Evolutionary conservation across 2,113 vertebrate genomes (phyloP).

Genomic region (Nerophis lumbriciformis): DNA sequence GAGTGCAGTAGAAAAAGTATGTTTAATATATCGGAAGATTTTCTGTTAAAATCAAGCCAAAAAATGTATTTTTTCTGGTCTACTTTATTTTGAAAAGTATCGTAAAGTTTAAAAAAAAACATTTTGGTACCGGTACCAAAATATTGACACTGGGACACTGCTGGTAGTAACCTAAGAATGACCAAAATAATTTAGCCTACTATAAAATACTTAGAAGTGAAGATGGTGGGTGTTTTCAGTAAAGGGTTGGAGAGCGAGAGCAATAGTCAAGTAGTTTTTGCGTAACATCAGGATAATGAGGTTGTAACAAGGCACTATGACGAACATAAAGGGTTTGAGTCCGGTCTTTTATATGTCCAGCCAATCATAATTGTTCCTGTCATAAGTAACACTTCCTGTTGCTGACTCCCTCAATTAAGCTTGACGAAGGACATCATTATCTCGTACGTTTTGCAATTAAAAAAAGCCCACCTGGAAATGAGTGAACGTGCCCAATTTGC

Average conservation of each 20-base stretch:
- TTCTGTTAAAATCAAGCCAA: no score
- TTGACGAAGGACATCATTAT: constrained; percentile 10
- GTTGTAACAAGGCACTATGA: constrained; percentile 61
- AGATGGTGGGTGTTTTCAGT: not conserved
- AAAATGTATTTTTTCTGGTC: no score
- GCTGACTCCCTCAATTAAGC: constrained; percentile 14
- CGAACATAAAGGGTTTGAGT: constrained; percentile 35
- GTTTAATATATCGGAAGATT: no score
- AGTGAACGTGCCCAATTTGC: constrained; percentile 25
- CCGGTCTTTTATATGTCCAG: constrained; percentile 18
- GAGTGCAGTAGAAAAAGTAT: no score
- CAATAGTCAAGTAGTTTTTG: not conserved
- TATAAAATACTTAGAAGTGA: not conserved
- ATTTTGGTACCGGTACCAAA: no score
- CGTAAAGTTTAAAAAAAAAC: no score
- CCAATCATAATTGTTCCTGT: constrained; percentile 3
- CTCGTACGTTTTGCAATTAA: constrained; percentile 12
- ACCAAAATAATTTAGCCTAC: not conserved
- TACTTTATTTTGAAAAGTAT: no score
- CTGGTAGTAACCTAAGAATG: constrained; percentile 15
- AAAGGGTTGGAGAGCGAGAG: not conserved
- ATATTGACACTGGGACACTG: not conserved
- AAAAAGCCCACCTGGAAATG: constrained; percentile 12
- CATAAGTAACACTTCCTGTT: constrained; percentile 11
- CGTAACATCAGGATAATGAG: constrained; percentile 14